phyloP scores from a whole-genome alignment of 2,797 vertebrate species.

The Xenopus petersii region DNA sequence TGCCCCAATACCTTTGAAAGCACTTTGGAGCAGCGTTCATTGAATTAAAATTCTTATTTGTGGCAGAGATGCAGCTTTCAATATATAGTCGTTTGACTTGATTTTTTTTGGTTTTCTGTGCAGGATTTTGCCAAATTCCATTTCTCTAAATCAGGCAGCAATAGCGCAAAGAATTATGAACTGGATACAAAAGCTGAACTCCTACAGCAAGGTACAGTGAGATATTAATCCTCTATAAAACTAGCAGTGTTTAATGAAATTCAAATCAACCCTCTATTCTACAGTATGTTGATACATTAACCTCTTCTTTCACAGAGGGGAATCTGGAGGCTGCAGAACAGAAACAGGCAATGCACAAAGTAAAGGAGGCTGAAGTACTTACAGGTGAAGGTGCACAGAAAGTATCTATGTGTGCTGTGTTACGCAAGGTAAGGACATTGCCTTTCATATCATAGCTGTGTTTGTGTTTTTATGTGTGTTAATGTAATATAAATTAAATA shows the following conservation, averaged over 20 bases:
- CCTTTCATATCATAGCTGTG: too few relatives aligned
- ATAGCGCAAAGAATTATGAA: slow-evolving; percentile 58
- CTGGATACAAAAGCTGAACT: slow-evolving; percentile 65
- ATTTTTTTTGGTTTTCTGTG: background rate
- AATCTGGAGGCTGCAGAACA: slow-evolving; percentile 28
- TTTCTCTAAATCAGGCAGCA: slow-evolving; percentile 58
- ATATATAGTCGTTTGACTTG: too few relatives aligned
- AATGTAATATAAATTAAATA: too few relatives aligned
- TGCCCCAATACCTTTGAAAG: too few relatives aligned
- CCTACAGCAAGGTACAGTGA: slow-evolving; percentile 63
- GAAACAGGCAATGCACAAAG: slow-evolving; percentile 46
- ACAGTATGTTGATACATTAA: too few relatives aligned
- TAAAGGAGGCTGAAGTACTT: slow-evolving; percentile 49
- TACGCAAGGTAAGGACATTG: slow-evolving; percentile 68
- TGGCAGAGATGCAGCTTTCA: too few relatives aligned
- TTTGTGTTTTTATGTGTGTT: too few relatives aligned
- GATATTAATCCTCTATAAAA: too few relatives aligned
- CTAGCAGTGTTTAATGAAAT: too few relatives aligned
- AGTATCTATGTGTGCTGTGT: slow-evolving; percentile 66
- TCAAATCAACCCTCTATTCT: too few relatives aligned
- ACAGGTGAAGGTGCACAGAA: slow-evolving; percentile 17
- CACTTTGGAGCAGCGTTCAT: too few relatives aligned
- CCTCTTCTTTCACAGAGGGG: slow-evolving; percentile 14
- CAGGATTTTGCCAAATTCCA: slow-evolving; percentile 71
- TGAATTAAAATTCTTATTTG: too few relatives aligned